phyloP scores from a whole-genome alignment of 2,888 invertebrate species.

The Drosophila rubida region DNA sequence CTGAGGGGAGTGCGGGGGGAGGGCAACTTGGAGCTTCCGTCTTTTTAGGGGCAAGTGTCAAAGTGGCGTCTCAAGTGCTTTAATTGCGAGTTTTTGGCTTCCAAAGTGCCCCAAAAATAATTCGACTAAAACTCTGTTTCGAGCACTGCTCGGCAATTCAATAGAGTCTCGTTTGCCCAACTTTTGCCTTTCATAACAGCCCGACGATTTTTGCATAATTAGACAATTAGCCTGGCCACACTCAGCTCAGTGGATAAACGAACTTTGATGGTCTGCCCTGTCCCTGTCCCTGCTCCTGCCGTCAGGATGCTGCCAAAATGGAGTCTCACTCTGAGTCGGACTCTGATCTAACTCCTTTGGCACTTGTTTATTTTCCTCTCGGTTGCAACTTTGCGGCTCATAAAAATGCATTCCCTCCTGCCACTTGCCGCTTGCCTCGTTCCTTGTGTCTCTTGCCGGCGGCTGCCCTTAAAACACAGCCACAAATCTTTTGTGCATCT shows the following conservation, averaged over 20 bases:
- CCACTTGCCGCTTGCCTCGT: neutral
- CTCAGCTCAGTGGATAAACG: constrained; percentile 23
- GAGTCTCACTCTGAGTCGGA: constrained; percentile 1
- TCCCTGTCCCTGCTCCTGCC: neutral
- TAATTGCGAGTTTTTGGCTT: constrained; percentile 54
- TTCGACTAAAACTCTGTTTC: constrained; percentile 39
- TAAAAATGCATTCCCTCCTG: constrained; percentile 46
- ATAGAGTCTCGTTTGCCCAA: constrained; percentile 20
- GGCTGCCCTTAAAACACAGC: constrained; percentile 11
- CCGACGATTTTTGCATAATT: constrained; percentile 49
- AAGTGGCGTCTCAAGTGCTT: constrained; percentile 65
- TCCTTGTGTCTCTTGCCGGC: neutral
- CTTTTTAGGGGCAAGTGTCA: constrained; percentile 23
- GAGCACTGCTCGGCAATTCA: constrained; percentile 26
- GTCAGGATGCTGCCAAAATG: neutral
- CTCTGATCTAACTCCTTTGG: neutral
- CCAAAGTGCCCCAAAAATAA: constrained; percentile 3
- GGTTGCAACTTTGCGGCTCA: constrained; percentile 46
- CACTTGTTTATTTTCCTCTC: constrained; percentile 47
- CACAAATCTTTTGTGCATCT: constrained; percentile 56
- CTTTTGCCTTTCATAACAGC: constrained; percentile 3
- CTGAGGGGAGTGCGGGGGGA: too few species aligned
- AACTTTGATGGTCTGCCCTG: constrained; percentile 32
- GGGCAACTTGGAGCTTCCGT: constrained; percentile 21
- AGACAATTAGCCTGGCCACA: constrained; percentile 45